Conservation (phyloP, 2,797 vertebrate genomes). For the Xiphophorus birchmanni region DNA sequence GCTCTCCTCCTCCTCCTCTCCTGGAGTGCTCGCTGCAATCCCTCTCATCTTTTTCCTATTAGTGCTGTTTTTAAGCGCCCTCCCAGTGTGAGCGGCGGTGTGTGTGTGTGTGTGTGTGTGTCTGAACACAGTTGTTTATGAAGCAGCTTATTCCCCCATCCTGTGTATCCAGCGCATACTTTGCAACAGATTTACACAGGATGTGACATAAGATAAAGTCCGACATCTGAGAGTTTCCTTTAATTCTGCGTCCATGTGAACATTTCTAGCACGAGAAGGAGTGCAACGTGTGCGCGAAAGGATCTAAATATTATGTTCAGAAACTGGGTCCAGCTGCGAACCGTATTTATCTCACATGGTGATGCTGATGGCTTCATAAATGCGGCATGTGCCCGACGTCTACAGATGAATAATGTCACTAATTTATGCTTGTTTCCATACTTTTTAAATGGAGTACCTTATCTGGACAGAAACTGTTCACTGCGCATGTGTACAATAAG, state of each 20-base stretch:
- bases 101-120: slow-evolving; percentile 17
- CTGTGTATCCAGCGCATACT: slow-evolving; percentile 22
- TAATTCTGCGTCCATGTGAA: not conserved
- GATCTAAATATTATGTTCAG: not conserved
- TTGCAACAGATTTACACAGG: slow-evolving; percentile 16
- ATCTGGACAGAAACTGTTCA: not conserved
- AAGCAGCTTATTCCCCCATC: slow-evolving; percentile 53
- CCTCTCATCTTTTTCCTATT: slow-evolving; percentile 81
- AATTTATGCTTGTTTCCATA: not conserved
- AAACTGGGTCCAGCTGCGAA: not conserved
- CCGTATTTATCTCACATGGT: not conserved
- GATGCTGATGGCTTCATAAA: not conserved
- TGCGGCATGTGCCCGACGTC: not conserved
- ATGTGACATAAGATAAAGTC: not conserved
- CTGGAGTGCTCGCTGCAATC: slow-evolving; percentile 63
- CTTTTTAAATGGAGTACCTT: not conserved
- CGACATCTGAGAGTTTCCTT: not conserved
- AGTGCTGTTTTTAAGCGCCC: slow-evolving; percentile 75
- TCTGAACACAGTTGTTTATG: slow-evolving; percentile 71
- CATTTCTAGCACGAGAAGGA: not conserved
- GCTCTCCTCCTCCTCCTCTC: slow-evolving; percentile 39
- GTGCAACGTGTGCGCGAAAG: not conserved
- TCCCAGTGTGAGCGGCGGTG: slow-evolving; percentile 59
- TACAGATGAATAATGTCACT: not conserved
- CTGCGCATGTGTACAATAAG: not conserved